These are phyloP conservation scores for Zaprionus africanus DNA, from an alignment of 1,140 invertebrate species.

Conservation along the genomic window DNA sequence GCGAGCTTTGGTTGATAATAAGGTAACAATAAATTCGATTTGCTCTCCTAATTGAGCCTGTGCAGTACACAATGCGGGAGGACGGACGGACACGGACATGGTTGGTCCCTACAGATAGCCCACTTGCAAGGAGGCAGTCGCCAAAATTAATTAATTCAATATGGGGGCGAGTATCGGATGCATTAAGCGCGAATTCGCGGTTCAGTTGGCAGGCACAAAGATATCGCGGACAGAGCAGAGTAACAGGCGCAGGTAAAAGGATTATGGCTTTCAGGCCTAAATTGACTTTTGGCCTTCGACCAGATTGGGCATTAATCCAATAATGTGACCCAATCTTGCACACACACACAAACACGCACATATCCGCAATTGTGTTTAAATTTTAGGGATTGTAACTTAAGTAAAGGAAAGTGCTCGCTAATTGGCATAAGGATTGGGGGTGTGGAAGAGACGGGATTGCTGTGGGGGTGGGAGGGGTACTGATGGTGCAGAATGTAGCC, in stretches of 20 bases:
- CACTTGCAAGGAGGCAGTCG: neutral
- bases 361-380: neutral
- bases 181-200: neutral
- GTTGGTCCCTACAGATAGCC: neutral
- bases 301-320: slow-evolving; percentile 12
- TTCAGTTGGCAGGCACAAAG: neutral
- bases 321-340: neutral
- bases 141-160: slow-evolving; percentile 4
- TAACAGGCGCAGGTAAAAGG: neutral
- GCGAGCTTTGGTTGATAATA: slow-evolving; percentile 13
- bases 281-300: slow-evolving; percentile 11
- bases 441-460: neutral
- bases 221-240: neutral
- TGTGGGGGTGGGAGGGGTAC: neutral
- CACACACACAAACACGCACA: neutral
- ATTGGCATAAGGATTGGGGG: neutral
- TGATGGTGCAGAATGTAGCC: neutral
- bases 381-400: neutral
- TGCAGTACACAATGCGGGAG: too few species aligned
- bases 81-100: neutral
- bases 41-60: slow-evolving; percentile 1
- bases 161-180: too few species aligned
- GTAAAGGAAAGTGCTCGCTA: neutral
- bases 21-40: slow-evolving; percentile 24
- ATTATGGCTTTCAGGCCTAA: neutral